These are phyloP conservation scores for Mamestra configurata DNA, from an alignment of 1,140 invertebrate species.

Conservation along the genomic window DNA sequence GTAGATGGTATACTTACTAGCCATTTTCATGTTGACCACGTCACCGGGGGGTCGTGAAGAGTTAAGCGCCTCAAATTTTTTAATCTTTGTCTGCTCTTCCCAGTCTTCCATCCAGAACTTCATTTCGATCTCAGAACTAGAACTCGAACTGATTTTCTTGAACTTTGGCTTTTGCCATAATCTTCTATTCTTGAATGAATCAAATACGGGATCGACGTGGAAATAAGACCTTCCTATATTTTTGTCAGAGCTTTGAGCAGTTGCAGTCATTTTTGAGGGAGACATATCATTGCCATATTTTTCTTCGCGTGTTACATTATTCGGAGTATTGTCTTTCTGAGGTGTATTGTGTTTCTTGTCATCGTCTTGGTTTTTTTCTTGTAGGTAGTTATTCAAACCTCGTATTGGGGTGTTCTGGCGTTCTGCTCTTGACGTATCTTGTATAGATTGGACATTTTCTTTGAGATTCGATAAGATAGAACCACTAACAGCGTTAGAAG, in stretches of 20 bases:
- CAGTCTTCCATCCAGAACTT: conserved; percentile 74
- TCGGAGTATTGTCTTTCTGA: no score
- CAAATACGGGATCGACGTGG: conserved; percentile 59
- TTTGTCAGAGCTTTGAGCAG: neutral
- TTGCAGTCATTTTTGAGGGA: conserved; percentile 17
- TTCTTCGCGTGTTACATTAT: no score
- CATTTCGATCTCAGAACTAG: conserved; percentile 64
- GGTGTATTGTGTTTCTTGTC: no score
- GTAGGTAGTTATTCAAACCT: neutral
- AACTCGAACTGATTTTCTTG: conserved; percentile 55
- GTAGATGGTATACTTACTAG: conserved; percentile 66
- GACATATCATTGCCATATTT: no score
- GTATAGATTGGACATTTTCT: conserved; percentile 32
- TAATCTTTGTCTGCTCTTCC: conserved; percentile 72
- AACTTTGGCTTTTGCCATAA: neutral
- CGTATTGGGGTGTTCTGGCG: neutral
- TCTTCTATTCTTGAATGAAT: conserved; percentile 54
- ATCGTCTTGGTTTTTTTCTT: neutral
- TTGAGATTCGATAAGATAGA: conserved; percentile 49
- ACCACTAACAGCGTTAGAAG: neutral
- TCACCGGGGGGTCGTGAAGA: conserved; percentile 65
- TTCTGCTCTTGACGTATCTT: neutral
- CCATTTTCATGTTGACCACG: conserved; percentile 77
- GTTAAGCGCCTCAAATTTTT: conserved; percentile 71
- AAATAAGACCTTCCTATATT: conserved; percentile 41